Evolutionary conservation across 2,797 vertebrate genomes (phyloP).

Genomic region (Hafferia zeledoni): DNA sequence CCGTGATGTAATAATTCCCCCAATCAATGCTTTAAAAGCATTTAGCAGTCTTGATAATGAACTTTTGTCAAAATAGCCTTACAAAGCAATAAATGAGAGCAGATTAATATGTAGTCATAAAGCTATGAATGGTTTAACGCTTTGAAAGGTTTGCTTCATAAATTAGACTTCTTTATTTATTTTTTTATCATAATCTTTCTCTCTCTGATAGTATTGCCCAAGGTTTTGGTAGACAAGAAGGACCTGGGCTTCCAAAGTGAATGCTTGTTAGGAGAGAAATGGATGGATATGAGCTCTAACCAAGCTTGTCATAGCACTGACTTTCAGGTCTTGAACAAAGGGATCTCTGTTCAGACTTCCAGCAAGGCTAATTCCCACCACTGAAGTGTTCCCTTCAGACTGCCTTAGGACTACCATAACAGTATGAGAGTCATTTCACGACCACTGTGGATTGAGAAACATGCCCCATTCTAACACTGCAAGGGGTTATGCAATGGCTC

Average conservation of each 20-base stretch:
- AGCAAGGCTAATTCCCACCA: neutral
- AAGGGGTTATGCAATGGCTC: neutral
- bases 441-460: neutral
- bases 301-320: neutral
- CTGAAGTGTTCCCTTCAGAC: neutral
- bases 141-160: constrained; percentile 54
- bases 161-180: constrained; percentile 65
- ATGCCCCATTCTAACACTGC: neutral
- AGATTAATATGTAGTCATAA: constrained; percentile 91
- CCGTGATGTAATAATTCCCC: constrained; percentile 90
- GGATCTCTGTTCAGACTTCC: neutral
- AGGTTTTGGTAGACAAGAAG: neutral
- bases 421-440: neutral
- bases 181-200: constrained; percentile 22
- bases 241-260: neutral
- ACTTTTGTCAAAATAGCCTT: constrained; percentile 92
- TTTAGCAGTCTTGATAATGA: constrained; percentile 93
- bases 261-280: neutral
- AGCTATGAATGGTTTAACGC: constrained; percentile 77
- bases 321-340: neutral
- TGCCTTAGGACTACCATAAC: neutral
- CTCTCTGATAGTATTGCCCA: neutral
- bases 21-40: constrained; percentile 98
- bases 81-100: constrained; percentile 88
- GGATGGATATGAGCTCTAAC: neutral